Percentiles rank a stretch among this genome's conserved stretches.
Evolutionary conservation across 64 coral and sea anemone species (phyloP).

Genomic region (Montipora foliosa): DNA sequence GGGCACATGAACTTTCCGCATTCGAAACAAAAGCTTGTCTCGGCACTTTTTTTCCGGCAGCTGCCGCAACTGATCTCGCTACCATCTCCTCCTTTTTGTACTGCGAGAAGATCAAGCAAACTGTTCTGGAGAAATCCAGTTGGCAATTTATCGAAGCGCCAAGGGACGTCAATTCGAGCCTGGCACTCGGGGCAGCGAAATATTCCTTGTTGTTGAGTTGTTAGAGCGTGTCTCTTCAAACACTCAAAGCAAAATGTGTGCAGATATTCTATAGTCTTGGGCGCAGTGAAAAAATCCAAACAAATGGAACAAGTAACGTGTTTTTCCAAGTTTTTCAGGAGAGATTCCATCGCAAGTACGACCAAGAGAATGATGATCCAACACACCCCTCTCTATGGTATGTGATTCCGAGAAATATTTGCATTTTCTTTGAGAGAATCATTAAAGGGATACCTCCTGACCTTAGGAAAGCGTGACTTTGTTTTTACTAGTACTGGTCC

Average conservation of each 20-base stretch:
- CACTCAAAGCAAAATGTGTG: constrained; percentile 41
- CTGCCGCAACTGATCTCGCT: not conserved
- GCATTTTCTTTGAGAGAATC: too few relatives aligned
- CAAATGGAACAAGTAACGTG: constrained; percentile 34
- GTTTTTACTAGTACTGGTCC: too few relatives aligned
- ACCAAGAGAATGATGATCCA: too few relatives aligned
- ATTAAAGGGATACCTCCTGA: too few relatives aligned
- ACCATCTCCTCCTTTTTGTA: not conserved
- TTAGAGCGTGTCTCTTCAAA: constrained; percentile 9
- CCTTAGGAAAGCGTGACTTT: too few relatives aligned
- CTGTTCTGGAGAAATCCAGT: constrained; percentile 47
- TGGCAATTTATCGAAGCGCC: constrained; percentile 19
- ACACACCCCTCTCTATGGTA: too few relatives aligned
- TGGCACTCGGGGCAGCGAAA: constrained; percentile 46
- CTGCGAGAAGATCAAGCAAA: constrained; percentile 15
- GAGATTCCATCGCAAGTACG: constrained; percentile 1
- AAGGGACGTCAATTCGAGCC: not conserved
- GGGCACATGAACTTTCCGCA: constrained; percentile 7
- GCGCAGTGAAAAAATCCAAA: not conserved
- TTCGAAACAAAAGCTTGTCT: constrained; percentile 18
- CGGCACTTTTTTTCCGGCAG: not conserved
- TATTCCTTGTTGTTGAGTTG: not conserved
- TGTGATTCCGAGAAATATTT: too few relatives aligned
- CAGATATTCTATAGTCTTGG: constrained; percentile 10
- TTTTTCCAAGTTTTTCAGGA: constrained; percentile 33